These are phyloP conservation scores for Galbula dea DNA, from an alignment of 2,113 vertebrate genomes.

Conservation along the genomic window DNA sequence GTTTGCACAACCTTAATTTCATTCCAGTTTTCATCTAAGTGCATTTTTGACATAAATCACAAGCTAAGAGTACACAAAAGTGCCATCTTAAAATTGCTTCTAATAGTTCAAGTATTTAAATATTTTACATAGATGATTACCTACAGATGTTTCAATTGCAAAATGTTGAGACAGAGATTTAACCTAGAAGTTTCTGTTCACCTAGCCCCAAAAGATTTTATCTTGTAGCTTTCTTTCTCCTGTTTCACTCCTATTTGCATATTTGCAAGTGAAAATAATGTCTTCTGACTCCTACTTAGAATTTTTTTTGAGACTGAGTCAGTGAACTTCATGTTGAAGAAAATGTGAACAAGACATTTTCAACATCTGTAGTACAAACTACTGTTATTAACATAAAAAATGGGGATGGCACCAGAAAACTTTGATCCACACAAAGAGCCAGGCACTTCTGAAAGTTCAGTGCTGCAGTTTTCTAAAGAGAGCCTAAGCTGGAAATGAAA, in stretches of 20 bases:
- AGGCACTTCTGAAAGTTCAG: not conserved
- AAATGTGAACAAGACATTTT: slow-evolving; percentile 8
- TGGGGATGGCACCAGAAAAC: not conserved
- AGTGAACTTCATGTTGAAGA: slow-evolving; percentile 13
- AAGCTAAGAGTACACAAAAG: not conserved
- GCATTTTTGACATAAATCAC: not conserved
- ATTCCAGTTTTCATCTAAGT: not conserved
- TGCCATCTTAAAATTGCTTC: not conserved
- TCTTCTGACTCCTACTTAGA: slow-evolving; percentile 30
- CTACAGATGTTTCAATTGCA: slow-evolving; percentile 6
- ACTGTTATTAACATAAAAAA: not conserved
- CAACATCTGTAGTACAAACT: slow-evolving; percentile 3
- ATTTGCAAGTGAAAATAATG: slow-evolving; percentile 37
- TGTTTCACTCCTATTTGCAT: slow-evolving; percentile 8
- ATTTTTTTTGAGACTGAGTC: slow-evolving; percentile 1
- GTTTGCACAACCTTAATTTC: not conserved
- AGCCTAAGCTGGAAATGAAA: not conserved
- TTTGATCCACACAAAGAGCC: not conserved
- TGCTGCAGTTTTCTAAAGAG: not conserved
- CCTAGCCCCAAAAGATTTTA: not conserved
- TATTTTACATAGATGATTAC: not conserved
- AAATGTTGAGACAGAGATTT: slow-evolving; percentile 1
- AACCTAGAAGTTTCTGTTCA: not conserved
- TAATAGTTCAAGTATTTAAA: not conserved
- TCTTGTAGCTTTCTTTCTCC: not conserved